Base-by-base conservation (phyloP, 2,888 invertebrate genomes). In the Cosmorhoe ocellata region DNA sequence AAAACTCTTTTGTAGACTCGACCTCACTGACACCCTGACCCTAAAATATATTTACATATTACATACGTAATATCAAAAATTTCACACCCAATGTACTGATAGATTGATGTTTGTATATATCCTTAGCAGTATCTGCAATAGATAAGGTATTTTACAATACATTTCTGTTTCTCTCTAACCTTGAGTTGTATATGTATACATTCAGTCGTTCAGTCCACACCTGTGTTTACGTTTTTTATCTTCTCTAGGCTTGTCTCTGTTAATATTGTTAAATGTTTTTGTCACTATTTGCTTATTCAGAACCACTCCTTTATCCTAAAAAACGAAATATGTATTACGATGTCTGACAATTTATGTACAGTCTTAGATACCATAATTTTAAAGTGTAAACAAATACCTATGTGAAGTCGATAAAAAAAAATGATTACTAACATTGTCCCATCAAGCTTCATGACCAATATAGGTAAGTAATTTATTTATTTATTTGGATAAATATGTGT, bases 161-260 rank as follows among this genome's bases (percentile, higher is more conserved):
- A 59, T 58, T 61, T 46, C 62, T 63, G 56, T 48, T 54, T 65
- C 59, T 56, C 56, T 59, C 54, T 71, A 79, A 79, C 86, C 87
- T 86, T 87, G 84, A 69, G 63, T 63, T 58, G 66, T 68, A 69
- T 68, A 18, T 58, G 66, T 68, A 7, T 24, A 68, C 64, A 63
- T 57, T 58, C 58, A 62, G 42, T 61, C 54, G 57, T 58, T 60
- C 42, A 61, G 67, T 71, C 74, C 79, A 74, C 83, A 72, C 83
- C 84, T 77, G 61, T 81, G 71, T 82, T 84, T 75, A 74, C 71
- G 61, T 68, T 69, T 74, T 72, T 74, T 74, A 70, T 70, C 71
- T 55, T 51, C 59, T 64, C 28, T 52, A 52, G 66, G 66, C 60
- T 67, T 53, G 67, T 58, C 63, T 61, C 26, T 10, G 44, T 49